Evolutionary conservation across 2,888 invertebrate genomes (phyloP), one percentile per base, ranked within the genome.

Genomic region (Labia minor): DNA sequence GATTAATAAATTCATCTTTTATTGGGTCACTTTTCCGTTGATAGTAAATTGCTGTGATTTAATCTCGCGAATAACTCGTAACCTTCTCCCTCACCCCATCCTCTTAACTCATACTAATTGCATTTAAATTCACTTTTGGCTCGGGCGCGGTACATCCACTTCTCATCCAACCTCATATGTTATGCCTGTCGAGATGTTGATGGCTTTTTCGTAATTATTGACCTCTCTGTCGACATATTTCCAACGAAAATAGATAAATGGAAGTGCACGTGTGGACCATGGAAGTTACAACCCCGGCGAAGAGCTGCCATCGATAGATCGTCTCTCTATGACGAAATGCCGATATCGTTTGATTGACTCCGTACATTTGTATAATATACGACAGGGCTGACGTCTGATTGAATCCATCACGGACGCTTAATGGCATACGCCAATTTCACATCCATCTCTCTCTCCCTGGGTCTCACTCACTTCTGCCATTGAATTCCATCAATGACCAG

Each of bases 61-160:
- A 49, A 49, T 11, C 49, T 3, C 49, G 16, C 11, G 6, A 33
- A 33, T 33, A 33, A 33, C 33, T 8, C 33, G 11, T 11, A 33
- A 6, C 11, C 6, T 33, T 33, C 33, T 33, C 33, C 11, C 11
- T 49, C n/a, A n/a, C 26, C 26, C 26, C 26, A 8, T 6, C n/a
- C 33, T 33, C 49, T 49, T 49, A 49, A 49, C 49, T 49, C 49
- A 49, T 49, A 2, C 49, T 49, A 49, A 49, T 49, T 49, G 49
- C 49, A 49, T 49, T 49, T 49, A 49, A 49, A 49, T 49, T 49
- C 49, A 49, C 8, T 49, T 49, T 49, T 49, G 49, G 49, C 49
- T 49, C 49, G 49, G 3, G 6, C n/a, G 3, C 49, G 26, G 26
- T n/a, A 26, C 4, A 14, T 49, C 14, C 2, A 49, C 49, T 2